phyloP scores from a whole-genome alignment of 2,113 vertebrate genomes.

The Copsychus sechellarum region DNA sequence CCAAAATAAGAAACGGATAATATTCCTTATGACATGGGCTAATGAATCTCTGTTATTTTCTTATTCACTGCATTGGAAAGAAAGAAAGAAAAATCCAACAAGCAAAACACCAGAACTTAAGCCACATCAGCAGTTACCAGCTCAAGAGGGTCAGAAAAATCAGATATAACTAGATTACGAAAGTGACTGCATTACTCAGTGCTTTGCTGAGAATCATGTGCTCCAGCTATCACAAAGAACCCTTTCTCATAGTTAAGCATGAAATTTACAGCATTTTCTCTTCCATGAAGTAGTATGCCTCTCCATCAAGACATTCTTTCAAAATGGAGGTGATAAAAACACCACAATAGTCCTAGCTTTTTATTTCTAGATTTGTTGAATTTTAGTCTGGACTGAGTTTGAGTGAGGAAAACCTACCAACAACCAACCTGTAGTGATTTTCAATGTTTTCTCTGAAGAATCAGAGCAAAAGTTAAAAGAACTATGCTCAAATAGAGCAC shows the following conservation, averaged over 20 bases:
- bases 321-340: not conserved
- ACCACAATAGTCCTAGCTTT: not conserved
- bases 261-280: not conserved
- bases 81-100: not conserved
- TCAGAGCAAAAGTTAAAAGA: not conserved
- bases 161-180: not conserved
- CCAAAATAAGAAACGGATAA: not conserved
- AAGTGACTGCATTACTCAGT: not conserved
- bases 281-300: not conserved
- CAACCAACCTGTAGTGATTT: not conserved
- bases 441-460: not conserved
- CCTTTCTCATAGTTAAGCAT: not conserved
- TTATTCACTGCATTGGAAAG: not conserved
- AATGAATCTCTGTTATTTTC: not conserved
- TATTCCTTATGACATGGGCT: not conserved
- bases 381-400: not conserved
- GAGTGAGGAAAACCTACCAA: not conserved
- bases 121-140: slow-evolving; percentile 9
- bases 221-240: slow-evolving; percentile 18
- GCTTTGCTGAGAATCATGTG: not conserved
- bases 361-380: not conserved
- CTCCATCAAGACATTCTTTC: not conserved
- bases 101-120: slow-evolving; percentile 7
- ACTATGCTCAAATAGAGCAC: not conserved
- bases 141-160: not conserved